A percentile compares a stretch with the other conserved stretches of the same genome.
Evolutionary conservation across 2,113 vertebrate genomes (phyloP).

Genomic region (Leuciscus idus): DNA sequence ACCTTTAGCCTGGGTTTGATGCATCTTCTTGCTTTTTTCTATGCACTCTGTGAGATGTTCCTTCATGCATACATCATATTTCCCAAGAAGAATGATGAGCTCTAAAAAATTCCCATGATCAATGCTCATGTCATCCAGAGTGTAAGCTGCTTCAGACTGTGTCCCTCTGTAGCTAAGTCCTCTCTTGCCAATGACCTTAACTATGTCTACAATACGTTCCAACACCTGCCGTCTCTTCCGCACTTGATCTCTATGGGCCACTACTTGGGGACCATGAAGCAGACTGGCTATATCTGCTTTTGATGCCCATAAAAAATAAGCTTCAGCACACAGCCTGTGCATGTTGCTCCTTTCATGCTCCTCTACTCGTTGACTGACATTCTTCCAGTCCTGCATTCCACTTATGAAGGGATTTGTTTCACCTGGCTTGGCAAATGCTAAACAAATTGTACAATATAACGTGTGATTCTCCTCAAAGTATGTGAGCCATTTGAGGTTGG

Average conservation of each 20-base stretch:
- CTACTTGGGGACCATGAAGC: too few relatives aligned
- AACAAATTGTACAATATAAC: constrained; percentile 40
- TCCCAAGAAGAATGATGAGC: neutral
- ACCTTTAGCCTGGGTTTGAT: neutral
- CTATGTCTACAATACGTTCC: too few relatives aligned
- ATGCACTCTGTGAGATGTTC: too few relatives aligned
- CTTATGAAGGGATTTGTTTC: constrained; percentile 22
- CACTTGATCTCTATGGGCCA: neutral
- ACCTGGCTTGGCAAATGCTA: constrained; percentile 34
- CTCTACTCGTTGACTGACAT: constrained; percentile 1
- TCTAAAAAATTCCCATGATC: constrained; percentile 47
- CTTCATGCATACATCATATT: neutral
- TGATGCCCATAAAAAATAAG: too few relatives aligned
- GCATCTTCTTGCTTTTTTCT: neutral
- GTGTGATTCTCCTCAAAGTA: constrained; percentile 26
- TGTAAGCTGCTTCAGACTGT: constrained; percentile 23
- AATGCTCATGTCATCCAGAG: constrained; percentile 4
- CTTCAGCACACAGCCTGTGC: too few relatives aligned
- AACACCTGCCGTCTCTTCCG: constrained; percentile 35
- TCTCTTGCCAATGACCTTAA: neutral
- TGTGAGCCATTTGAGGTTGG: constrained; percentile 40
- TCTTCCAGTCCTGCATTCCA: constrained; percentile 39
- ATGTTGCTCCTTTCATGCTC: too few relatives aligned
- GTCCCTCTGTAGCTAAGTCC: neutral
- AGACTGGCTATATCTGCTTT: too few relatives aligned